These are phyloP conservation scores for Spialia ferax DNA, from an alignment of 2,888 invertebrate species.

Conservation along the genomic window DNA sequence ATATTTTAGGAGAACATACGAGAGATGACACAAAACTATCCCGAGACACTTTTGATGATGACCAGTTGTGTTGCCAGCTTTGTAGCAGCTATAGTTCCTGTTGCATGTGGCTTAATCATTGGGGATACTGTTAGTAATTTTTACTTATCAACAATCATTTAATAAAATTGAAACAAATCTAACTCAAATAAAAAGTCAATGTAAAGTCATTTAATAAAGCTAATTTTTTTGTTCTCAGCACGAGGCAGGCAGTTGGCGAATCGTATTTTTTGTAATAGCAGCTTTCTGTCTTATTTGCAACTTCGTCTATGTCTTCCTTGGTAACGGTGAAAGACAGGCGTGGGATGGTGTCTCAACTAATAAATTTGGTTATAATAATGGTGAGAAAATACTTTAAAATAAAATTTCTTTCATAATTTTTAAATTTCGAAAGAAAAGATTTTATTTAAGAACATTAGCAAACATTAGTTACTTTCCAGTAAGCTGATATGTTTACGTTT, in stretches of 20 bases:
- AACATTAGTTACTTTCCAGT: no score
- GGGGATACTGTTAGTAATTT: slow-evolving; percentile 55
- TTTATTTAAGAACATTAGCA: no score
- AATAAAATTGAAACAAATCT: no score
- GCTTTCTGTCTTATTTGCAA: slow-evolving; percentile 88
- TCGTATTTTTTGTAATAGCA: slow-evolving; percentile 89
- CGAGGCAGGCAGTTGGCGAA: slow-evolving; percentile 88
- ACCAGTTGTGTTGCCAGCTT: slow-evolving; percentile 62
- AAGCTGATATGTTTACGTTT: no score
- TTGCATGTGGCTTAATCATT: slow-evolving; percentile 60
- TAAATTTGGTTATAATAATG: slow-evolving; percentile 49
- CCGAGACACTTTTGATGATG: slow-evolving; percentile 61
- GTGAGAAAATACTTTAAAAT: no score
- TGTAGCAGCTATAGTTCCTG: slow-evolving; percentile 61
- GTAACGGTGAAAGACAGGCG: slow-evolving; percentile 88
- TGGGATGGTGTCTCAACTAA: slow-evolving; percentile 87
- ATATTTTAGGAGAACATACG: slow-evolving; percentile 62
- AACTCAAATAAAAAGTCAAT: no score
- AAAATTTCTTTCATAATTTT: no score
- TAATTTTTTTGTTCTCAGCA: slow-evolving; percentile 71
- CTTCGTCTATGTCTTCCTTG: slow-evolving; percentile 88
- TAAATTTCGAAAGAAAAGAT: no score
- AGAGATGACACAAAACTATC: slow-evolving; percentile 71
- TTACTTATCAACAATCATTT: no score
- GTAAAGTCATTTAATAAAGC: no score